A percentile compares a stretch with the other conserved stretches of the same genome.
Conservation (phyloP, 2,113 vertebrate genomes). For the Perognathus longimembris region DNA sequence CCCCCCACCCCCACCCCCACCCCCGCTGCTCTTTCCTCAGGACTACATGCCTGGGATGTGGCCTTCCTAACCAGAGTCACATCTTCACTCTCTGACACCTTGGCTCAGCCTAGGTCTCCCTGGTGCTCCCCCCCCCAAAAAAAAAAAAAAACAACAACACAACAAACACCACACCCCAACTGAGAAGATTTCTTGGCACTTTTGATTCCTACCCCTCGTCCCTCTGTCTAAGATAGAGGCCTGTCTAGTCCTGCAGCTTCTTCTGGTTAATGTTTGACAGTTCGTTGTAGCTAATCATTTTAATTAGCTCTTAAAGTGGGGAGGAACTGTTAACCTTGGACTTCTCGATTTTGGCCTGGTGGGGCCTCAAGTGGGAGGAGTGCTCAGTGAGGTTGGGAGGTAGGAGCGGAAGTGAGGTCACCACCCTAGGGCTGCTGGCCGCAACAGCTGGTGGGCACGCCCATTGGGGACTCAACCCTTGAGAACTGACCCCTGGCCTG, state of each 20-base stretch:
- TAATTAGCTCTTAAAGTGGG: slow-evolving; percentile 82
- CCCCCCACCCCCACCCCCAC: not conserved
- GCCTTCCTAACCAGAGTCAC: slow-evolving; percentile 48
- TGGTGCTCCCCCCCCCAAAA: not conserved
- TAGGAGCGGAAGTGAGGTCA: slow-evolving; percentile 78
- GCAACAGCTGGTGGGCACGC: slow-evolving; percentile 79
- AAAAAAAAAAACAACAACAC: no score
- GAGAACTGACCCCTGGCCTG: slow-evolving; percentile 59
- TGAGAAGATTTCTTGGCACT: slow-evolving; percentile 23
- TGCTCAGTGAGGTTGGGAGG: slow-evolving; percentile 63
- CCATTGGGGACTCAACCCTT: slow-evolving; percentile 66
- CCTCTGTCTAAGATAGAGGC: slow-evolving; percentile 63
- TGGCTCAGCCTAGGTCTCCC: not conserved
- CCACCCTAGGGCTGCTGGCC: slow-evolving; percentile 72
- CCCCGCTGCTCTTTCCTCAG: not conserved
- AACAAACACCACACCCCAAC: not conserved
- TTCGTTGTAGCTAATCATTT: slow-evolving; percentile 81
- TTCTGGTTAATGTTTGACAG: slow-evolving; percentile 82
- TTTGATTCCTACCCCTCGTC: slow-evolving; percentile 73
- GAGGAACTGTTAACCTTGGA: slow-evolving; percentile 83
- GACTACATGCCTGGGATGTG: not conserved
- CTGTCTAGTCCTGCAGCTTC: slow-evolving; percentile 81
- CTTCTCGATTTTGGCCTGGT: slow-evolving; percentile 82
- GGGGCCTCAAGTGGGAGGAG: slow-evolving; percentile 79
- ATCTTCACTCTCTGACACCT: slow-evolving; percentile 59